Base-by-base conservation (phyloP, 2,888 invertebrate species). In the Chrysolina haemoptera region DNA sequence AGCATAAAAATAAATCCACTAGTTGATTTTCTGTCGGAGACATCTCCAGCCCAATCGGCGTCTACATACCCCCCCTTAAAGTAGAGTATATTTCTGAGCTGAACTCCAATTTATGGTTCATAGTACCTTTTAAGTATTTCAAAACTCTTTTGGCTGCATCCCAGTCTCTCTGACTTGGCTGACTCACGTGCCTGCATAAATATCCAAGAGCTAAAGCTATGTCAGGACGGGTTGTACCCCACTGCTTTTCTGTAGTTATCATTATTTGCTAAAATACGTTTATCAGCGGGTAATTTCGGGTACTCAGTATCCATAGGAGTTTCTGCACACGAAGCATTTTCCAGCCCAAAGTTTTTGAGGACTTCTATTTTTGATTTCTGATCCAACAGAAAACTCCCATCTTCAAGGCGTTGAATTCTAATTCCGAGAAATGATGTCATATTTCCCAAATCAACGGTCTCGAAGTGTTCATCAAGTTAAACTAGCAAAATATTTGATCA, bases 21-120 rank as follows among this genome's bases (percentile, higher is more conserved):
- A 68, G 81, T 84, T 6, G 88, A 89, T 83, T 86, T 88, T 85
- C 88, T 86, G 64, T 80, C 76, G 11, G 48, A 11, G 16, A 20
- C 40, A 68, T 74, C 68, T 16, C 65, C 73, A 20, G 74, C 82
- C 82, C 68, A 62, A 27, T 66, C 66, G 8, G 66, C 43, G 46
- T 69, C 62, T 62, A 55, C 59, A 69, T 40, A 69, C 18, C 69
- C 69, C 35, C 20, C 11, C n/a, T n/a, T n/a, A 69, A 20, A 20
- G 20, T 20, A 1, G 20, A 16, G 50, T 50, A 1, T 16, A n/a
- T 50, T 1, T 11, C 1, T 0, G 50, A 50, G 16, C n/a, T 50
- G 14, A 53, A 53, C 12, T 53, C 20, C 53, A 53, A 20, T 20
- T 53, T 20, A 20, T 53, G 9, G 9, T 53, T 53, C 9, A 16